Evolutionary conservation across 37 sponge, comb jelly and placozoan species (phyloP).

Genomic region (Ianthella basta): DNA sequence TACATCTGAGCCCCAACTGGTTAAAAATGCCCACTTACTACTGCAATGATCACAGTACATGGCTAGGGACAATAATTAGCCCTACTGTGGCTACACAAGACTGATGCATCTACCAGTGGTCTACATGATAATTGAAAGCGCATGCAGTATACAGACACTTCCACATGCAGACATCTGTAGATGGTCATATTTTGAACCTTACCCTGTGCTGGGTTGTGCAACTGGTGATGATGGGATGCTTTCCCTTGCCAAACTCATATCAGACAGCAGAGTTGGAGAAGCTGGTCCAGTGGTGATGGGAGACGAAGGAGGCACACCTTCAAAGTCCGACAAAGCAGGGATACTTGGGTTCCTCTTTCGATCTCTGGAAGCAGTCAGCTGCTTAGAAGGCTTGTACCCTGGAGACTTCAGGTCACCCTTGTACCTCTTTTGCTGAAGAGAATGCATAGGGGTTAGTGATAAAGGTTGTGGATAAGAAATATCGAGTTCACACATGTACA

Average conservation of each 20-base stretch:
- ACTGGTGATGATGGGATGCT: background rate
- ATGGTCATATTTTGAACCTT: too few species aligned
- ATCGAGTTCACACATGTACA: background rate
- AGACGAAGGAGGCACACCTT: background rate
- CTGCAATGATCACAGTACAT: too few species aligned
- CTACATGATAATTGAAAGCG: too few species aligned
- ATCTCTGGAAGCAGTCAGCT: too few species aligned
- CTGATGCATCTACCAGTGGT: too few species aligned
- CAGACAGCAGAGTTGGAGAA: background rate
- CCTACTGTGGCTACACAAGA: too few species aligned
- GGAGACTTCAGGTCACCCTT: constrained; percentile 73
- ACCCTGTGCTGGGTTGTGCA: too few species aligned
- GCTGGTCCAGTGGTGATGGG: background rate
- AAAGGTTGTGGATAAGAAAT: background rate
- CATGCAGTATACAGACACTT: too few species aligned
- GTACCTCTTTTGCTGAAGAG: constrained; percentile 48
- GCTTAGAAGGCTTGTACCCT: constrained; percentile 38
- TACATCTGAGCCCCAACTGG: too few species aligned
- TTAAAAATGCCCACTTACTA: too few species aligned
- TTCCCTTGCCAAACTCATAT: background rate
- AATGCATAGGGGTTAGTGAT: background rate
- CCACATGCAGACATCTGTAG: too few species aligned
- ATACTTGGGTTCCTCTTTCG: constrained; percentile 21
- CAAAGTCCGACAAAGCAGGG: background rate
- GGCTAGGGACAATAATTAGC: too few species aligned